phyloP scores from a whole-genome alignment of 2,888 invertebrate species.

The Noctua janthina region DNA sequence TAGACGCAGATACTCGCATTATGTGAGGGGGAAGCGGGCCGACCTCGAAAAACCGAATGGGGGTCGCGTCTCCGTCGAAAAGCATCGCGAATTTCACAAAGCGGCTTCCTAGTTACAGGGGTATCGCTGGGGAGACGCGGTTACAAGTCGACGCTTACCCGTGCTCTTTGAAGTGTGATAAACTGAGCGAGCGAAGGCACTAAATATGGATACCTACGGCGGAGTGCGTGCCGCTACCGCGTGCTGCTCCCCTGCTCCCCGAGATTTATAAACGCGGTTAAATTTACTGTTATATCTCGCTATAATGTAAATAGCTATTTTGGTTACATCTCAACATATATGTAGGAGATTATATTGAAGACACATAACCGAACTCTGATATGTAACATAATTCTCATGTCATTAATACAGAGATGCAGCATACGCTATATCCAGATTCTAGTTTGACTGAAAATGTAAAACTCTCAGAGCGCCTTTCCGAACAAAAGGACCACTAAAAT shows the following conservation, averaged over 20 bases:
- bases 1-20: slow-evolving; percentile 74
- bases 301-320: slow-evolving; percentile 63
- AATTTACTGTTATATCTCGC: slow-evolving; percentile 71
- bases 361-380: background rate
- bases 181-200: slow-evolving; percentile 81
- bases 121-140: slow-evolving; percentile 82
- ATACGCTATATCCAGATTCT: background rate
- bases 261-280: slow-evolving; percentile 78
- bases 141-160: slow-evolving; percentile 82
- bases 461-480: background rate
- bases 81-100: slow-evolving; percentile 88
- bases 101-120: slow-evolving; percentile 86
- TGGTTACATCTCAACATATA: slow-evolving; percentile 39
- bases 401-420: background rate
- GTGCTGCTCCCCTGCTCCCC: slow-evolving; percentile 73
- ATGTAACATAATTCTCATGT: background rate
- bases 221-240: slow-evolving; percentile 78
- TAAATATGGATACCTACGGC: slow-evolving; percentile 82
- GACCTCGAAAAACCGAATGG: slow-evolving; percentile 89
- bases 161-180: slow-evolving; percentile 89
- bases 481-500: background rate
- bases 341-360: slow-evolving; percentile 27
- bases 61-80: slow-evolving; percentile 83
- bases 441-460: background rate
- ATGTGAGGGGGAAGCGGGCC: slow-evolving; percentile 78